Evolutionary conservation across 2,797 vertebrate genomes (phyloP), one percentile per base, ranked within the genome.

Genomic region (Rhyacichthys aspro): DNA sequence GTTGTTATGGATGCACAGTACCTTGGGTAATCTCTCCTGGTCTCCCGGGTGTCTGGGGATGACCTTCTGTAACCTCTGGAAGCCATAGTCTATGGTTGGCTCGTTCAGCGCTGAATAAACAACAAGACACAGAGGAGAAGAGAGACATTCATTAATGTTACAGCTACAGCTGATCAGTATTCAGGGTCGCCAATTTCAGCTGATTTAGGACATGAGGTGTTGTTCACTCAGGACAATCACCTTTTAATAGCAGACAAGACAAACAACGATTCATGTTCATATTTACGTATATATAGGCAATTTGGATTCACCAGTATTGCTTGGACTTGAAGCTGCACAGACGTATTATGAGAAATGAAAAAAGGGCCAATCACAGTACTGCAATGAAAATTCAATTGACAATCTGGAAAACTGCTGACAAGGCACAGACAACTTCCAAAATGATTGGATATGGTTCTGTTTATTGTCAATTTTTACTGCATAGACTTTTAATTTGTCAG

Each of bases 11-110:
- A 46, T 49, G 63, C 64, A 63, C 64, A 38, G 67, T 88, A 98
- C 97, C 97, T 98, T 99, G 86, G 97, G 97, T 92, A 98, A 95
- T 90, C 97, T 94, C 77, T 98, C 96, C 0, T 97, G 97, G 92
- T 99, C 96, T 32, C 97, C 97, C 0, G 96, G 97, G 85, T 98
- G 97, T 89, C 96, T 94, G 54, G 97, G 96, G 81, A 98, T 98
- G 85, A 99, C 96, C 92, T 98, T 99, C 93, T 99, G 97, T 93
- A 99, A 93, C 91, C 97, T 93, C 91, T 99, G 97, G 92, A 98
- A 98, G 81, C 97, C 96, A 9, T 98, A 99, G 92, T 98, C 96
- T 78, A 99, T 99, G 88, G 96, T 99, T 68, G 97, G 97, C 82
- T 98, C 96, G 0, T 98, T 98, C 86, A 98, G 93, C 16, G 97